Conservation (phyloP, 2,797 vertebrate species). For the Synaphobranchus kaupii region DNA sequence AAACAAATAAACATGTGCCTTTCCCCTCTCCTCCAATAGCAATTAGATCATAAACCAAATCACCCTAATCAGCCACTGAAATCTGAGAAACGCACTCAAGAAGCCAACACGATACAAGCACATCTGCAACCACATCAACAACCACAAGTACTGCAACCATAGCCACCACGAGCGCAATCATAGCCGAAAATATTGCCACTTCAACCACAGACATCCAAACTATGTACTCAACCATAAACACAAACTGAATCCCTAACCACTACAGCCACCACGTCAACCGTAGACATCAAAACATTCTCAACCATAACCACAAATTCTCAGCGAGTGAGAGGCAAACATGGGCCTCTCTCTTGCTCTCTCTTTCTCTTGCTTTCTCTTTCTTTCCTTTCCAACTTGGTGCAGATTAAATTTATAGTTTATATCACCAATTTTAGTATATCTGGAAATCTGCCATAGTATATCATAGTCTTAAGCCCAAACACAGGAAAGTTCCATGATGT, state of each 20-base stretch:
- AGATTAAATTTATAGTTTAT: neutral
- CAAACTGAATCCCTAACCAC: no score
- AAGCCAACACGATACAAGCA: conserved; percentile 39
- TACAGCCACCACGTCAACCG: no score
- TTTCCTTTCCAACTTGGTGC: neutral
- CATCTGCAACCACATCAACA: neutral
- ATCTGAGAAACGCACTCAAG: conserved; percentile 20
- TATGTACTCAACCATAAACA: no score
- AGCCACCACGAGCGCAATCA: conserved; percentile 17
- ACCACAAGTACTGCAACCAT: neutral
- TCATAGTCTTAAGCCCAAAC: neutral
- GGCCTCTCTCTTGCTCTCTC: neutral
- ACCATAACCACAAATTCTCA: no score
- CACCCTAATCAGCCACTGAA: conserved; percentile 60
- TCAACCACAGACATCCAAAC: no score
- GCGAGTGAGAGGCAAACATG: no score
- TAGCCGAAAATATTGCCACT: neutral
- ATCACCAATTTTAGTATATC: neutral
- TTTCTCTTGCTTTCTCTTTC: neutral
- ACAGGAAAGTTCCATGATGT: neutral
- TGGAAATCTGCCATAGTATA: no score
- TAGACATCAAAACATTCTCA: no score
- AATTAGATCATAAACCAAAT: conserved; percentile 64
- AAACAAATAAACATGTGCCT: conserved; percentile 46
- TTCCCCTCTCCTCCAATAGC: conserved; percentile 58